Percentiles rank a stretch among this genome's conserved stretches.
Evolutionary conservation across 2,113 vertebrate genomes (phyloP).

Genomic region (Alligator mississippiensis): DNA sequence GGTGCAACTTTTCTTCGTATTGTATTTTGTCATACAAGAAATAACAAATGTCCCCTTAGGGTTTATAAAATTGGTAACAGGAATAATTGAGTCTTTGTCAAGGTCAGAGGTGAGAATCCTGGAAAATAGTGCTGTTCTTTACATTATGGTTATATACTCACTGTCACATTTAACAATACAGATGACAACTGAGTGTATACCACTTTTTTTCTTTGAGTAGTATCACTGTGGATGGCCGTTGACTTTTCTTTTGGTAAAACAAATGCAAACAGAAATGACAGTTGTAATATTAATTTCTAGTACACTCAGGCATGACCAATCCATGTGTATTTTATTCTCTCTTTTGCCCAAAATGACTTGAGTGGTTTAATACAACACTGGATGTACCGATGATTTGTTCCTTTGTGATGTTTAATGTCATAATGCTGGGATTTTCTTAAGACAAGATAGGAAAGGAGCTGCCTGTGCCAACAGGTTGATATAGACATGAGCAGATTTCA

Average conservation of each 20-base stretch:
- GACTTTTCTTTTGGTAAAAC: neutral
- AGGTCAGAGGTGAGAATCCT: neutral
- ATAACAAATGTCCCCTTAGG: neutral
- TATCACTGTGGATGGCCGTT: neutral
- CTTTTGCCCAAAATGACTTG: constrained; percentile 18
- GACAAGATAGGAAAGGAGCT: neutral
- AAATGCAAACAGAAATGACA: neutral
- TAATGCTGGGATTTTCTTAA: neutral
- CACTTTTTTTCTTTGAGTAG: neutral
- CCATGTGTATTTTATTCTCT: neutral
- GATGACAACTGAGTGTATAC: neutral
- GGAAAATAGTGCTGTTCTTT: neutral
- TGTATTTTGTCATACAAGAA: neutral
- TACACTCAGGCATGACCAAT: neutral
- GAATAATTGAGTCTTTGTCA: neutral
- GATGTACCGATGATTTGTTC: neutral
- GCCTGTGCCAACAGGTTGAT: neutral
- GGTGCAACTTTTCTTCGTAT: neutral
- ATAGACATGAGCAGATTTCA: neutral
- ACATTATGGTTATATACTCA: neutral
- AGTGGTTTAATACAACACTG: neutral
- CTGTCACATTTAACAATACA: neutral
- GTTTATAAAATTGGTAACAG: neutral
- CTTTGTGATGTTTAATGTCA: neutral
- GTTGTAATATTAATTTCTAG: neutral